Percentiles rank a stretch among this genome's conserved stretches.
Evolutionary conservation across 1,140 invertebrate genomes (phyloP).

Genomic region (Monomorium pharaonis): DNA sequence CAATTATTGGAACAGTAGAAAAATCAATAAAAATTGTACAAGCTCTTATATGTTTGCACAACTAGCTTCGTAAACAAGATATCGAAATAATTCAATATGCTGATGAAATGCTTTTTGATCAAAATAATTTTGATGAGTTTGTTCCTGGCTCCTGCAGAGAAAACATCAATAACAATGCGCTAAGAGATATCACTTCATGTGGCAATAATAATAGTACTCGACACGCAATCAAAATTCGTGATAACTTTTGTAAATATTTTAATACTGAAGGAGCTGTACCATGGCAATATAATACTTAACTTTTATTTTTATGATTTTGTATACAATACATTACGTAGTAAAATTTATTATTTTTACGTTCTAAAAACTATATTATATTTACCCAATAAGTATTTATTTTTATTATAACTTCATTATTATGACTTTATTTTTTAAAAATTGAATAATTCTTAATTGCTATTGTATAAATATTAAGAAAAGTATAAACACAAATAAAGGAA

Average conservation of each 20-base stretch:
- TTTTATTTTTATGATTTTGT: no score
- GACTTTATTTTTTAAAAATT: no score
- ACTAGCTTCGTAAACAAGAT: background rate
- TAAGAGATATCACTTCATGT: background rate
- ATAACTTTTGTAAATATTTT: background rate
- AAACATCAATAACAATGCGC: background rate
- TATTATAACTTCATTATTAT: no score
- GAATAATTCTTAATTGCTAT: no score
- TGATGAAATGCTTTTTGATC: background rate
- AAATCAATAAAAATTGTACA: no score
- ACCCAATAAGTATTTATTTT: no score
- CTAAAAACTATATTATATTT: no score
- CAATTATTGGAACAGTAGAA: no score
- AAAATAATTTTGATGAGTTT: background rate
- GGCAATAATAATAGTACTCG: constrained; percentile 15
- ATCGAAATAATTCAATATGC: background rate
- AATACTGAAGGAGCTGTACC: background rate
- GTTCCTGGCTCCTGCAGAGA: background rate
- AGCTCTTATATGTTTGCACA: constrained; percentile 6
- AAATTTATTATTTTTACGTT: no score
- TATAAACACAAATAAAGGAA: no score
- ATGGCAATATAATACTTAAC: no score
- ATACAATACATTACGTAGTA: background rate
- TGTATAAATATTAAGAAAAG: no score
- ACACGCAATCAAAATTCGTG: background rate